Evolutionary conservation across 2,113 vertebrate species (phyloP).

Genomic region (Tachycineta bicolor): DNA sequence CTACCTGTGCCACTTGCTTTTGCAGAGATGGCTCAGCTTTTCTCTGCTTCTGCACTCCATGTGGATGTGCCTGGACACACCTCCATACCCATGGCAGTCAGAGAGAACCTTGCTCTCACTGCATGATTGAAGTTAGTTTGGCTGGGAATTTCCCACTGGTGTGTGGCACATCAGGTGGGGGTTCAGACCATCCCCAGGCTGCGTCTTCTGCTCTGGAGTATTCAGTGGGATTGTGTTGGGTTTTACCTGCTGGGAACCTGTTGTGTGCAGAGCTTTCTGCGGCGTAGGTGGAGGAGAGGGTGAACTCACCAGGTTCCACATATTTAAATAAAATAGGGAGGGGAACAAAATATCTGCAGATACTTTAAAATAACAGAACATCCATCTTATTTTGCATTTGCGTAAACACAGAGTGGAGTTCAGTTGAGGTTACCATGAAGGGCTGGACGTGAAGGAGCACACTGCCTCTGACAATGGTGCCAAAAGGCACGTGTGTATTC

Average conservation of each 20-base stretch:
- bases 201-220: not conserved
- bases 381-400: not conserved
- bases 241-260: not conserved
- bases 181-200: not conserved
- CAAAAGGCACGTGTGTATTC: not conserved
- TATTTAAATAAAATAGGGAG: not conserved
- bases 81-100: not conserved
- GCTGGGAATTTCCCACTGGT: not conserved
- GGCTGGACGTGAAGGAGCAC: not conserved
- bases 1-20: not conserved
- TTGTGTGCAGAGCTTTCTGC: not conserved
- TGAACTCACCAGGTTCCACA: not conserved
- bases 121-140: not conserved
- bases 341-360: not conserved
- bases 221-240: not conserved
- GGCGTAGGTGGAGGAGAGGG: not conserved
- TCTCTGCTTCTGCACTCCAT: not conserved
- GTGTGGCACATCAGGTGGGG: not conserved
- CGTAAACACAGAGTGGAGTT: not conserved
- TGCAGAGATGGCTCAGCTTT: not conserved
- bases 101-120: not conserved
- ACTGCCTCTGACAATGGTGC: not conserved
- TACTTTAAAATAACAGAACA: not conserved
- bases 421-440: not conserved
- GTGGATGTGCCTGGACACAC: fast-evolving